These are phyloP conservation scores for Anthoscopus minutus DNA, from an alignment of 2,113 vertebrate species.

Conservation along the genomic window DNA sequence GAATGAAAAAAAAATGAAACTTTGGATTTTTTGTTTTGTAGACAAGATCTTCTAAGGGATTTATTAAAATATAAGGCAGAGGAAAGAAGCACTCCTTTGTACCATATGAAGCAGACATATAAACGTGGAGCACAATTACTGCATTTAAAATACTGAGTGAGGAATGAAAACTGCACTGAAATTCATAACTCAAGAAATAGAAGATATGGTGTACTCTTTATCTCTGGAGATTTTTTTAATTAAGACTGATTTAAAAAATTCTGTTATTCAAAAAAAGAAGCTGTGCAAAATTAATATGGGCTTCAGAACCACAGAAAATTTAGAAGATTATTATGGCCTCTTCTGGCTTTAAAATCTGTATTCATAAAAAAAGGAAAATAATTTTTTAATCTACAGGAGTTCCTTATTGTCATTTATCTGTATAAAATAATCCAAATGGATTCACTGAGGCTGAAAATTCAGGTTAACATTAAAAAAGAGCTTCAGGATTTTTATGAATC, in stretches of 20 bases:
- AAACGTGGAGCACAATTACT: not conserved
- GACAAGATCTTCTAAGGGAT: not conserved
- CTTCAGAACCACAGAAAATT: not conserved
- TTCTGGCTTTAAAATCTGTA: not conserved
- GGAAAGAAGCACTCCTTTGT: not conserved
- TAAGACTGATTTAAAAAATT: not conserved
- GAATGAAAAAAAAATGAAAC: not conserved
- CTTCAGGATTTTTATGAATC: not conserved
- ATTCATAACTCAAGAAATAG: not conserved
- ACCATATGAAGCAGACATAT: not conserved
- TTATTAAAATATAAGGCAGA: not conserved
- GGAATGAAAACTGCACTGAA: not conserved
- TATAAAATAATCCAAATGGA: not conserved
- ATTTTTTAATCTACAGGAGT: not conserved
- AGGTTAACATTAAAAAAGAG: not conserved
- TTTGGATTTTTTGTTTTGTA: not conserved
- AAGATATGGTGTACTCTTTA: not conserved
- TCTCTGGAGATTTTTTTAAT: slow-evolving; percentile 6
- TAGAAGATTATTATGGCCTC: not conserved
- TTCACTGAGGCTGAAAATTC: not conserved
- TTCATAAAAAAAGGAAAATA: not conserved
- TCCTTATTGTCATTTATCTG: not conserved
- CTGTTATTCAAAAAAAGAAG: not conserved
- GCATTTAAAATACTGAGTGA: not conserved
- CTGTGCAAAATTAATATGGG: not conserved